phyloP scores from a whole-genome alignment of 2,797 vertebrate genomes.

The Sebastes nivosus region DNA sequence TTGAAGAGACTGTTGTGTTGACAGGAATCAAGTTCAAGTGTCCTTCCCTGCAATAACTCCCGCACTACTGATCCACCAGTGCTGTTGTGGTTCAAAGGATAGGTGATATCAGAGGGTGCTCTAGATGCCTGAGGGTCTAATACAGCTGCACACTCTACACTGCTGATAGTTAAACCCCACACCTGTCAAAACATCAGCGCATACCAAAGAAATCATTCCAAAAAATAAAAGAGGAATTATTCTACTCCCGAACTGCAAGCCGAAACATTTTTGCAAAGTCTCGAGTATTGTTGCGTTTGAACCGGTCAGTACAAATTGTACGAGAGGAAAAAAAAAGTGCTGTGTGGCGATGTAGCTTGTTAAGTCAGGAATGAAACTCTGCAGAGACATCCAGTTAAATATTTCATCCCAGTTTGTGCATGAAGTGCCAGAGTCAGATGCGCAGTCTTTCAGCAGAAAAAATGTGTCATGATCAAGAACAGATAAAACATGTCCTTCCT shows the following conservation, averaged over 20 bases:
- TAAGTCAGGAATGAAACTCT: constrained; percentile 54
- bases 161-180: not conserved
- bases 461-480: constrained; percentile 52
- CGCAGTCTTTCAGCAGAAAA: constrained; percentile 42
- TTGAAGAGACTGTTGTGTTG: not conserved
- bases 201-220: not conserved
- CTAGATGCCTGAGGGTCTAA: not conserved
- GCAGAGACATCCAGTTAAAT: constrained; percentile 65
- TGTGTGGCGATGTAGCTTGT: constrained; percentile 54
- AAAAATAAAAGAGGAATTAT: constrained; percentile 9
- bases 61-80: not conserved
- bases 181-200: constrained; percentile 20
- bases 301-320: constrained; percentile 46
- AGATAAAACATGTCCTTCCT: constrained; percentile 37
- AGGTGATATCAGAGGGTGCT: constrained; percentile 15
- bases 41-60: not conserved
- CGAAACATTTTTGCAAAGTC: constrained; percentile 11
- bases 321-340: constrained; percentile 21
- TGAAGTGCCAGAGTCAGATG: constrained; percentile 52
- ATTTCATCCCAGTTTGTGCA: constrained; percentile 68
- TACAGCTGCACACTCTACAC: not conserved
- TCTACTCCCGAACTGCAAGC: not conserved
- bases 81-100: constrained; percentile 20
- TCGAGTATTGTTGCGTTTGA: constrained; percentile 35
- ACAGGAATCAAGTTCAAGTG: constrained; percentile 3